Conservation (phyloP, 2,113 vertebrate genomes). For the Indicator maculatus region DNA sequence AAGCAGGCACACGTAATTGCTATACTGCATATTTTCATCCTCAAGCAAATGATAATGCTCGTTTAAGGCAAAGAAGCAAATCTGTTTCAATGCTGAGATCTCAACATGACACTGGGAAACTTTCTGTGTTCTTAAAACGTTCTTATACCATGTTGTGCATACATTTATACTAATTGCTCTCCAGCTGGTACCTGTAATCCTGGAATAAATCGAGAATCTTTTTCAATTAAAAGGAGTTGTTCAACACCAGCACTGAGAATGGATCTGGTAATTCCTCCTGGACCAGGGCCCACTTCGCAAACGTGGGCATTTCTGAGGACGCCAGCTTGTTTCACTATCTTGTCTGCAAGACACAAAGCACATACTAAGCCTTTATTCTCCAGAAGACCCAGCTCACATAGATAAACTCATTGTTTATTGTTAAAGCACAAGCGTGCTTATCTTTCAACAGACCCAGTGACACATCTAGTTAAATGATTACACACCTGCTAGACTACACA, state of each 20-base stretch:
- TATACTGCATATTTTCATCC: neutral
- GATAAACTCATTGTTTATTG: constrained; percentile 36
- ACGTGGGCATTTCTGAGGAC: constrained; percentile 83
- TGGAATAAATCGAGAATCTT: constrained; percentile 92
- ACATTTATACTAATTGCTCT: neutral
- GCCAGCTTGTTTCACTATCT: constrained; percentile 91
- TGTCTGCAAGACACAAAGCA: constrained; percentile 82
- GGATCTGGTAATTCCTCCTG: constrained; percentile 93
- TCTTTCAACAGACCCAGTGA: neutral
- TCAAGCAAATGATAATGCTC: neutral
- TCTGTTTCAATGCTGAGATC: neutral
- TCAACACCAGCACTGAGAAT: constrained; percentile 86
- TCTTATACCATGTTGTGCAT: neutral
- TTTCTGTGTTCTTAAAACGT: neutral
- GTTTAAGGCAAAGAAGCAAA: neutral
- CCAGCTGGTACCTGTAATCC: constrained; percentile 85
- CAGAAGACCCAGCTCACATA: neutral
- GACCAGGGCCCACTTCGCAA: constrained; percentile 96
- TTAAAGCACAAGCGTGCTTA: neutral
- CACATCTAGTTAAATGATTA: neutral
- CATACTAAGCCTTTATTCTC: constrained; percentile 15
- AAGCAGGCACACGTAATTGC: neutral
- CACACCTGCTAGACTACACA: neutral
- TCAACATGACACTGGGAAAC: neutral
- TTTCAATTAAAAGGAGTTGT: constrained; percentile 93